phyloP scores from a whole-genome alignment of 2,113 vertebrate species.

The Physeter macrocephalus region DNA sequence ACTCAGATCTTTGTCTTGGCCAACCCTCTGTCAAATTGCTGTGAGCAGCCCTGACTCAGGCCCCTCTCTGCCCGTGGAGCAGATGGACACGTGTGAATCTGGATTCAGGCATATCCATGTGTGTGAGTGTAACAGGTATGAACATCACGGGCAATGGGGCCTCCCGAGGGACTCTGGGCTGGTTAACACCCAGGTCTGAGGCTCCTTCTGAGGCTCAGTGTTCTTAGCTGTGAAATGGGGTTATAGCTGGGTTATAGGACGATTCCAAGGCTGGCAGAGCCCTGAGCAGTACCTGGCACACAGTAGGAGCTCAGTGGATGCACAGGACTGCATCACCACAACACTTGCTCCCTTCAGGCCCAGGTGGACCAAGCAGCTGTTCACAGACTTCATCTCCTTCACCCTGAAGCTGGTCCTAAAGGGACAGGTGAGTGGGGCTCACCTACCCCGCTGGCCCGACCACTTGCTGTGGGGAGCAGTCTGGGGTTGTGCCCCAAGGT shows the following conservation, averaged over 20 bases:
- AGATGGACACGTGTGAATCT: neutral
- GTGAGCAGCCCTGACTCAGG: neutral
- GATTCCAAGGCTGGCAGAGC: neutral
- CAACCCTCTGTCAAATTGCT: neutral
- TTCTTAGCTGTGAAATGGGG: neutral
- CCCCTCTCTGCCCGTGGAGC: neutral
- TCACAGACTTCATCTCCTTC: constrained; percentile 90
- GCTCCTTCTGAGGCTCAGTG: neutral
- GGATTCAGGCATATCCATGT: neutral
- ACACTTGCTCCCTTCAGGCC: constrained; percentile 77
- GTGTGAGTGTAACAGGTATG: too few species aligned
- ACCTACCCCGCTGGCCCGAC: neutral
- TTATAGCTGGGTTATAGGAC: too few species aligned
- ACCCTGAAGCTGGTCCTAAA: constrained; percentile 89
- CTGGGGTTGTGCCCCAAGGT: too few species aligned
- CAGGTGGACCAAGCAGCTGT: constrained; percentile 88
- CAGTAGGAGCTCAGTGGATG: too few species aligned
- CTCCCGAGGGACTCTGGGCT: accelerated
- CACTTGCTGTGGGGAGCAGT: accelerated
- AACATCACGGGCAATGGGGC: neutral
- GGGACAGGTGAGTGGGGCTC: constrained; percentile 83
- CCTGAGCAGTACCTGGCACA: neutral
- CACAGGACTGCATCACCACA: neutral
- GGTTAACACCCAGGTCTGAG: neutral
- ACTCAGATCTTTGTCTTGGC: neutral